phyloP scores from a whole-genome alignment of 1,140 invertebrate genomes.

The Euwallacea similis region DNA sequence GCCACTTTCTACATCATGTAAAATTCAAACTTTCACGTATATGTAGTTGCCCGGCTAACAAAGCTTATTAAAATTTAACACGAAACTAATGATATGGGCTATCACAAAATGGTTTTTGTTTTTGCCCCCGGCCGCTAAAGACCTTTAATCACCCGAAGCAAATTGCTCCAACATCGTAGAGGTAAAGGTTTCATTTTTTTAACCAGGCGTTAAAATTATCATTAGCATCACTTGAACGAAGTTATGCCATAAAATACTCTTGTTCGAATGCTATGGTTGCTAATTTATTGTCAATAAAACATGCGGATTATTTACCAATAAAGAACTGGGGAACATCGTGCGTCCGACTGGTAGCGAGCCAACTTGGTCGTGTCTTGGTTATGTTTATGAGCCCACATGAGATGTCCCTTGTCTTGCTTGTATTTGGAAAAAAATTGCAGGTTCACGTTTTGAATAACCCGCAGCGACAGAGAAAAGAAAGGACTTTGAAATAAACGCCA shows the following conservation, averaged over 20 bases:
- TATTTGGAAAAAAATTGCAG: not conserved
- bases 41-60: too few relatives aligned
- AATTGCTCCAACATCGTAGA: not conserved
- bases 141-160: not conserved
- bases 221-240: not conserved
- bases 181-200: not conserved
- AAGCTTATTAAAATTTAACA: too few relatives aligned
- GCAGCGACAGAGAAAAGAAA: too few relatives aligned
- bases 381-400: slow-evolving; percentile 14
- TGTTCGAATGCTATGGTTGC: not conserved
- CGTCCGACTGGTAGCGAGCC: slow-evolving; percentile 9
- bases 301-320: slow-evolving; percentile 8
- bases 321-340: slow-evolving; percentile 9
- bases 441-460: slow-evolving; percentile 7
- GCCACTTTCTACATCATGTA: too few relatives aligned
- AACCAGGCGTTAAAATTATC: slow-evolving; percentile 2
- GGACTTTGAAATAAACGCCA: too few relatives aligned
- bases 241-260: not conserved
- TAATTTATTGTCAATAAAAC: slow-evolving; percentile 19
- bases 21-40: too few relatives aligned
- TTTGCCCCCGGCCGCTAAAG: not conserved
- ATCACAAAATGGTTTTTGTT: too few relatives aligned
- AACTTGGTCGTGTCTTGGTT: slow-evolving; percentile 12
- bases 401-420: not conserved
- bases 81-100: too few relatives aligned